These are phyloP conservation scores for Drosophila sp. DNA, from an alignment of 1,140 invertebrate species.

Conservation along the genomic window DNA sequence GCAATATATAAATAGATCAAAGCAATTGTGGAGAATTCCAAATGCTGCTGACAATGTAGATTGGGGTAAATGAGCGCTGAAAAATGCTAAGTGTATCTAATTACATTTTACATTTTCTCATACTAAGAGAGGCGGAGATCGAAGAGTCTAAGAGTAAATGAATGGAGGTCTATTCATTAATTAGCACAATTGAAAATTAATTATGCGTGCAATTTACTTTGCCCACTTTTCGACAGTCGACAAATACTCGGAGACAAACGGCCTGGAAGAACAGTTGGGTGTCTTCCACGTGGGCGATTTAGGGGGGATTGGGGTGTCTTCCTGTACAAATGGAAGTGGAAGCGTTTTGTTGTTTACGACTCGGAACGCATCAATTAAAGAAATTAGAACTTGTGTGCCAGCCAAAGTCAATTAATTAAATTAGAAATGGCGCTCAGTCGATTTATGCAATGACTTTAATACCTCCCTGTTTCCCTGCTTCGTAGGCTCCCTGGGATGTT, in stretches of 20 bases:
- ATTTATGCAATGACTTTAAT: slow-evolving; percentile 62
- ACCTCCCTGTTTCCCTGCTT: background rate
- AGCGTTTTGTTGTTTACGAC: slow-evolving; percentile 25
- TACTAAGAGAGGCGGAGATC: slow-evolving; percentile 28
- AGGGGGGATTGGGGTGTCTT: background rate
- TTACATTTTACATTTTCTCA: slow-evolving; percentile 66
- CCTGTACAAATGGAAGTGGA: slow-evolving; percentile 1
- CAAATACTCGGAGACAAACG: slow-evolving; percentile 41
- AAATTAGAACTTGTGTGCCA: slow-evolving; percentile 74
- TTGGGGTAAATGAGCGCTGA: slow-evolving; percentile 15
- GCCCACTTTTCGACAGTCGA: slow-evolving; percentile 55
- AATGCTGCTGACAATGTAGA: background rate
- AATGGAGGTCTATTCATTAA: slow-evolving; percentile 59
- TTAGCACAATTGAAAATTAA: slow-evolving; percentile 82
- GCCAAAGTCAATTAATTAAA: slow-evolving; percentile 78
- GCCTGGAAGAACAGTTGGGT: background rate
- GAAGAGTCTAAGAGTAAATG: slow-evolving; percentile 9
- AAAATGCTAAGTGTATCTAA: slow-evolving; percentile 57
- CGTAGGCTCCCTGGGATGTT: slow-evolving; percentile 86
- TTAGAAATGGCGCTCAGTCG: slow-evolving; percentile 46
- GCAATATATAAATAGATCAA: slow-evolving; percentile 44
- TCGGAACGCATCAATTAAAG: slow-evolving; percentile 74
- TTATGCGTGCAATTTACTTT: slow-evolving; percentile 82
- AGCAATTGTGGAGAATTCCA: slow-evolving; percentile 4
- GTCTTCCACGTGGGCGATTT: no score